Percentiles rank a stretch among this genome's conserved stretches.
Evolutionary conservation across 2,888 invertebrate genomes (phyloP).

Genomic region (Aspidiotus rigidus): DNA sequence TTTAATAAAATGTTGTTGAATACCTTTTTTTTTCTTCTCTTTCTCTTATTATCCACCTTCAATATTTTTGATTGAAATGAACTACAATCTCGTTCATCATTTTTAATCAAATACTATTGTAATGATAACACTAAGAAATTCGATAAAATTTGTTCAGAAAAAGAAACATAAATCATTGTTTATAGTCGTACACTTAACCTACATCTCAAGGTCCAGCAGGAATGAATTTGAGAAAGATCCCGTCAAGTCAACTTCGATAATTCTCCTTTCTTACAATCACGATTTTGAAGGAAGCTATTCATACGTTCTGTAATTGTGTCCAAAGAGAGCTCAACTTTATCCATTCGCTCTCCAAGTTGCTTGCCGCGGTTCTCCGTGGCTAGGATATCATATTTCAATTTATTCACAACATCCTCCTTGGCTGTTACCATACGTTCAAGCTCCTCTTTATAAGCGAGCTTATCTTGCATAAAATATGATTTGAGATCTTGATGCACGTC

Average conservation of each 20-base stretch:
- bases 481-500: slow-evolving; percentile 10
- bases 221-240: no score
- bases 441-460: slow-evolving; percentile 5
- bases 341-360: slow-evolving; percentile 1
- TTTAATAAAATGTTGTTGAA: no score
- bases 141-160: no score
- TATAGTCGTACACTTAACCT: no score
- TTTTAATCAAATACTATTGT: no score
- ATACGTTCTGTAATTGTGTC: not conserved
- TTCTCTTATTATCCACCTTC: no score
- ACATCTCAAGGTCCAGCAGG: no score
- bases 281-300: not conserved
- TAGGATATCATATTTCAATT: slow-evolving; percentile 2
- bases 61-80: no score
- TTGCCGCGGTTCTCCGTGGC: not conserved
- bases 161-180: no score
- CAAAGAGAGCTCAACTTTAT: not conserved
- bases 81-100: no score
- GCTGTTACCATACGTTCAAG: slow-evolving; percentile 3
- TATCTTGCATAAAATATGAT: slow-evolving; percentile 16
- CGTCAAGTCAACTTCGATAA: not conserved
- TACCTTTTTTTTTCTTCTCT: no score
- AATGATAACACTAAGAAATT: no score
- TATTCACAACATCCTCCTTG: slow-evolving; percentile 13
- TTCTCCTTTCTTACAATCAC: not conserved